Conservation (phyloP, 2,888 invertebrate genomes). For the Zygothrica quintamaculata region DNA sequence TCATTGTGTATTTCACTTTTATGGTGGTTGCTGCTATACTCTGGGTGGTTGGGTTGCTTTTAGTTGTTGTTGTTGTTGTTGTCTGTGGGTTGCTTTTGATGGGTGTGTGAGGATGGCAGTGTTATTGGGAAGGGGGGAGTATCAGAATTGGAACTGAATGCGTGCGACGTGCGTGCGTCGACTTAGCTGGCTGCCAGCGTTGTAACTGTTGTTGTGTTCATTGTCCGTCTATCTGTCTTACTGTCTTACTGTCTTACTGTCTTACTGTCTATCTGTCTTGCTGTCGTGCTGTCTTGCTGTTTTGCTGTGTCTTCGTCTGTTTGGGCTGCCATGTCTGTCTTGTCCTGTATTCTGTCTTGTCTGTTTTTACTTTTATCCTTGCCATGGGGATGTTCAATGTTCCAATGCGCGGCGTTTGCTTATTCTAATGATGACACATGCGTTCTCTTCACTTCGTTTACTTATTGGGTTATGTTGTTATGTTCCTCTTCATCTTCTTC, state of each 20-base stretch:
- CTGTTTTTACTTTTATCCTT: conserved; percentile 58
- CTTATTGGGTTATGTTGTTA: conserved; percentile 61
- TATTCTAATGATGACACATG: conserved; percentile 79
- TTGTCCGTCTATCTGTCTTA: conserved; percentile 19
- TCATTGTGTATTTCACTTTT: conserved; percentile 78
- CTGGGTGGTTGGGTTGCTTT: conserved; percentile 14
- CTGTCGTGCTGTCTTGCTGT: conserved; percentile 18
- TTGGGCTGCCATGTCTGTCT: too few relatives aligned
- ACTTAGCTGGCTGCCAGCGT: conserved; percentile 40
- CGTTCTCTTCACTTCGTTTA: conserved; percentile 49
- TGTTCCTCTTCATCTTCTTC: conserved; percentile 4
- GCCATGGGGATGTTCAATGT: conserved; percentile 62
- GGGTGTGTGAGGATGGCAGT: conserved; percentile 15
- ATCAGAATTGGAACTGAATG: conserved; percentile 34
- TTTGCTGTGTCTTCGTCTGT: conserved; percentile 9
- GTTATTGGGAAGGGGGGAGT: conserved; percentile 12
- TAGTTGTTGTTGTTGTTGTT: not conserved
- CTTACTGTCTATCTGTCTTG: conserved; percentile 8
- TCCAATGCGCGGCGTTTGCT: conserved; percentile 42
- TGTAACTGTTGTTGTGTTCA: conserved; percentile 57
- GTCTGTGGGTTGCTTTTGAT: conserved; percentile 31
- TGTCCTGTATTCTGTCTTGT: conserved; percentile 11
- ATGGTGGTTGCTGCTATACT: conserved; percentile 67
- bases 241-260: conserved; percentile 15
- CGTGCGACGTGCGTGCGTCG: conserved; percentile 62